These are phyloP conservation scores for Saccopteryx bilineata DNA, from an alignment of 2,113 vertebrate species.

Conservation along the genomic window DNA sequence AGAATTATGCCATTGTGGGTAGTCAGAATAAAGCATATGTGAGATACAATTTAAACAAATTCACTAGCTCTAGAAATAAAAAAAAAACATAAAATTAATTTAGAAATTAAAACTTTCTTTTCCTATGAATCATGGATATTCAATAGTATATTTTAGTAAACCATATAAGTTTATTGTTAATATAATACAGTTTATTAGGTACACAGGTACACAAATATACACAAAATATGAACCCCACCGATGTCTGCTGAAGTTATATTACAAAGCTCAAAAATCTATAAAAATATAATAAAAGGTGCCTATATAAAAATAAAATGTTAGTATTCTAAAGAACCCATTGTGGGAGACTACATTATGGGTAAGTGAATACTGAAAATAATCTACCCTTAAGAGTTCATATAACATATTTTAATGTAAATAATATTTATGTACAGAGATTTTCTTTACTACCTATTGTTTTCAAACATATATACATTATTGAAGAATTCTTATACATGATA, in stretches of 20 bases:
- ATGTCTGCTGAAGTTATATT: slow-evolving; percentile 4
- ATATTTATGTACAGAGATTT: slow-evolving; percentile 43
- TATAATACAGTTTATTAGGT: slow-evolving; percentile 6
- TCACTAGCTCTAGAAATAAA: slow-evolving; percentile 25
- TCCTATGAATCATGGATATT: not conserved
- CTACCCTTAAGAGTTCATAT: slow-evolving; percentile 12
- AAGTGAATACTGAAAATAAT: not conserved
- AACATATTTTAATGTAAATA: slow-evolving; percentile 46
- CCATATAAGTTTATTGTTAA: not conserved
- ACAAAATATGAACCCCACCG: not conserved
- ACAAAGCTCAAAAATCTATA: slow-evolving; percentile 35
- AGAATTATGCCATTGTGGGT: slow-evolving; percentile 22
- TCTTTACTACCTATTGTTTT: slow-evolving; percentile 26
- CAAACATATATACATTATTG: not conserved
- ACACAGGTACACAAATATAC: not conserved
- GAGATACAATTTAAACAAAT: slow-evolving; percentile 43
- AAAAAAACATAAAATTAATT: slow-evolving; percentile 39
- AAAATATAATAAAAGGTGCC: not conserved
- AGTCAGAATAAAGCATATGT: slow-evolving; percentile 33
- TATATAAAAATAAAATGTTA: slow-evolving; percentile 46
- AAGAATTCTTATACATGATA: slow-evolving; percentile 24
- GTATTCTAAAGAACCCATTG: not conserved
- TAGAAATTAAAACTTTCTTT: slow-evolving; percentile 26
- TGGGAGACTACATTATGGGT: not conserved
- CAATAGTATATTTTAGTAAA: not conserved